Evolutionary conservation across 2,113 vertebrate genomes (phyloP).

Genomic region (Sander lucioperca): DNA sequence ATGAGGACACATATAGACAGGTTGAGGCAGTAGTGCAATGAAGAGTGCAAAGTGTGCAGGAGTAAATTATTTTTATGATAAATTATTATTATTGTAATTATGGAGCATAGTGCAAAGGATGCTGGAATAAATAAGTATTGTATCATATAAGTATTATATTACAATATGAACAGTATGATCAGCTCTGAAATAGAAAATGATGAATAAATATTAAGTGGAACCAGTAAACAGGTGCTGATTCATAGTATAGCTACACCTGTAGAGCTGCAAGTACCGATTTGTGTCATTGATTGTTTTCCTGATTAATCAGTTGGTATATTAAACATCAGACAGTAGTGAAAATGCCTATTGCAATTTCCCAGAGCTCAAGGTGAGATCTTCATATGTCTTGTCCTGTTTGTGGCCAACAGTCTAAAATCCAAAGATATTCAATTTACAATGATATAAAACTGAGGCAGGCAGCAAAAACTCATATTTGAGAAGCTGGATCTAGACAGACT

Average conservation of each 20-base stretch:
- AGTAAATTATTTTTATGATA: too few species aligned
- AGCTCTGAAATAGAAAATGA: too few species aligned
- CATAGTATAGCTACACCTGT: background rate
- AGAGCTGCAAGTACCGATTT: background rate
- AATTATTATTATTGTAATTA: too few species aligned
- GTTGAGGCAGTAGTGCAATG: too few species aligned
- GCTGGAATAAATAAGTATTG: too few species aligned
- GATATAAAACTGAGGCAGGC: background rate
- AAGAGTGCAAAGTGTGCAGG: too few species aligned
- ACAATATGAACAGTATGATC: too few species aligned
- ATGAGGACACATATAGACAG: too few species aligned
- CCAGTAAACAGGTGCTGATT: too few species aligned
- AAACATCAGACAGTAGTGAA: background rate
- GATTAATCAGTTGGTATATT: background rate
- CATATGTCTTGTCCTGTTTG: background rate
- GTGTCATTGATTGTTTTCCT: background rate
- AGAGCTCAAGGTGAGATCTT: background rate
- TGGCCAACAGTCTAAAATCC: background rate
- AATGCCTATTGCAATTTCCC: background rate
- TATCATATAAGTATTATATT: too few species aligned
- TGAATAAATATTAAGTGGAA: too few species aligned
- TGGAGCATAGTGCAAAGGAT: too few species aligned
- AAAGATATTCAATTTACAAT: background rate
- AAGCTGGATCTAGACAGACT: background rate
- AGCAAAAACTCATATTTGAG: background rate